These are phyloP conservation scores for Aramus guarauna DNA, from an alignment of 2,113 vertebrate species.

Conservation along the genomic window DNA sequence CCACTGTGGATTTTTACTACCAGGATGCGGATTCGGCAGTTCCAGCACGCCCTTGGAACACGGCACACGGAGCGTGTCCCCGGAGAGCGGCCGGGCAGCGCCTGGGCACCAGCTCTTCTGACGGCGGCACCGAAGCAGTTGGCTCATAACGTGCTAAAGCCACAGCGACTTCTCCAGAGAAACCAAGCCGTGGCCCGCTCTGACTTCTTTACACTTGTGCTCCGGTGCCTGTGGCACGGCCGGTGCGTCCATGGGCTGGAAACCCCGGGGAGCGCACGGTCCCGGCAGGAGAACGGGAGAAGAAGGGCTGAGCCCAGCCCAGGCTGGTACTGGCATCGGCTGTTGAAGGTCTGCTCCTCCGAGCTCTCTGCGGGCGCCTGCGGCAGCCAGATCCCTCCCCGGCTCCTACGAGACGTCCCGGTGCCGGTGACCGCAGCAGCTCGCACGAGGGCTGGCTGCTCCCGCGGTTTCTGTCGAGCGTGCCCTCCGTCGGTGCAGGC, in stretches of 20 bases:
- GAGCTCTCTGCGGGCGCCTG: neutral
- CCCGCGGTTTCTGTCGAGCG: fast-evolving
- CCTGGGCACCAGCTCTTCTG: fast-evolving
- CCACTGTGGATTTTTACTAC: neutral
- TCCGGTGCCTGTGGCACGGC: neutral
- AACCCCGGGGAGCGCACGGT: fast-evolving
- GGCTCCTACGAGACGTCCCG: fast-evolving
- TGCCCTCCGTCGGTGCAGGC: neutral
- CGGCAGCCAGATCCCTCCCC: neutral
- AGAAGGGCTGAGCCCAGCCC: neutral
- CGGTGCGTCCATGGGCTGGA: neutral
- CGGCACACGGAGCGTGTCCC: fast-evolving
- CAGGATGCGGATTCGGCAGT: neutral
- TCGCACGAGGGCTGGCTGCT: fast-evolving
- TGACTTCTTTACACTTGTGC: neutral
- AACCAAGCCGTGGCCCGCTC: neutral
- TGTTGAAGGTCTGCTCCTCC: neutral
- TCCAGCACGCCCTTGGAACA: fast-evolving
- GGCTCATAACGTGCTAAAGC: fast-evolving
- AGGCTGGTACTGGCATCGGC: neutral
- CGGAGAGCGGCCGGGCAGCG: fast-evolving
- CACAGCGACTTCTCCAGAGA: neutral
- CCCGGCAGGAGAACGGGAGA: neutral
- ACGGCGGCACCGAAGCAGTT: fast-evolving
- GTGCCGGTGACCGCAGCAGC: neutral